These are phyloP conservation scores for Deroplatys truncata DNA, from an alignment of 2,888 invertebrate genomes.

Conservation along the genomic window DNA sequence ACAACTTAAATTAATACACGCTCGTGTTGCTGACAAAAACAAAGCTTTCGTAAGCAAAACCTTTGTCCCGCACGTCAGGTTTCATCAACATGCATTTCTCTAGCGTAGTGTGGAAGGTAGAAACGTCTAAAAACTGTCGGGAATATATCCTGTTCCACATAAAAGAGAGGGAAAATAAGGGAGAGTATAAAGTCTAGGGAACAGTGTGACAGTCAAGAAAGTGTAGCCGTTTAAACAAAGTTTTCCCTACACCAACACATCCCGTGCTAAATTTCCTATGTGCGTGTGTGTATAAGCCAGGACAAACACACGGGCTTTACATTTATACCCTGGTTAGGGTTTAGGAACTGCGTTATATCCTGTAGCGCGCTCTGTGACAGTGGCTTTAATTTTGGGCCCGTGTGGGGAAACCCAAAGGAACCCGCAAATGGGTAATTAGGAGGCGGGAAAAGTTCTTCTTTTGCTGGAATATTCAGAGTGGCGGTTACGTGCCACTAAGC, in stretches of 20 bases:
- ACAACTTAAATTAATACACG: too few species aligned
- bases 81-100: neutral
- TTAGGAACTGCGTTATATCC: neutral
- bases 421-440: neutral
- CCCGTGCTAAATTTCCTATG: neutral
- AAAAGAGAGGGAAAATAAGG: neutral
- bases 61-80: neutral
- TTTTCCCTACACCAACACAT: neutral
- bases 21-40: neutral
- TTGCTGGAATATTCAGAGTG: neutral
- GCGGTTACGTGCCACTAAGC: neutral
- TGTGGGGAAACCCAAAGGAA: neutral
- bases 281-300: neutral
- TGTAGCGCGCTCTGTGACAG: neutral
- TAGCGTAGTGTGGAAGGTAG: neutral
- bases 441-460: neutral
- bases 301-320: neutral
- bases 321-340: neutral
- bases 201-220: neutral
- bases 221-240: neutral
- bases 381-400: neutral
- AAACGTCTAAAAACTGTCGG: neutral
- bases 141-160: neutral
- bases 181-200: neutral
- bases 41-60: neutral